Percentiles rank a stretch among this genome's conserved stretches.
phyloP scores from a whole-genome alignment of 2,888 invertebrate genomes.

The Melinaea marsaeus region DNA sequence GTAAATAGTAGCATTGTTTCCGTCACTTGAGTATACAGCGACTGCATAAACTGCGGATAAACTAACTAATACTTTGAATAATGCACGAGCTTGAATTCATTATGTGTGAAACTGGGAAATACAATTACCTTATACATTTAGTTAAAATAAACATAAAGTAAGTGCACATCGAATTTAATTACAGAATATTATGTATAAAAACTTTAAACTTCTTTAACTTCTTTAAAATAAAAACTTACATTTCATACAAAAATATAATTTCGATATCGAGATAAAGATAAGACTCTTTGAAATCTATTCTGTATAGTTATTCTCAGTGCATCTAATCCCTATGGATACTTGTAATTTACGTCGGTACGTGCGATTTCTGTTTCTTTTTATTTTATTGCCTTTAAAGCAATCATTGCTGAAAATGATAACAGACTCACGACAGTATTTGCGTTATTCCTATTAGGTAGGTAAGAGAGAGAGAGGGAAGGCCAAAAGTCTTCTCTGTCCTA shows the following conservation, averaged over 20 bases:
- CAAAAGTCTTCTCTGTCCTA: too few species aligned
- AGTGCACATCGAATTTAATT: too few species aligned
- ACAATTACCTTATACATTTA: neutral
- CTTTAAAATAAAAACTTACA: too few species aligned
- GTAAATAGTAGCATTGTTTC: neutral
- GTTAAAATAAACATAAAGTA: constrained; percentile 5
- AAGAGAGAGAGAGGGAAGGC: too few species aligned
- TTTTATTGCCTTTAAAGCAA: neutral
- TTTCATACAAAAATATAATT: too few species aligned
- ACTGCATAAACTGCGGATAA: neutral
- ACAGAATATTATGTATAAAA: too few species aligned
- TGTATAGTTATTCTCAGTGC: constrained; percentile 27
- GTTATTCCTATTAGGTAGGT: too few species aligned
- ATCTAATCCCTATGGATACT: constrained; percentile 17
- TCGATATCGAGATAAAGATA: too few species aligned
- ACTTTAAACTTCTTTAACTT: too few species aligned
- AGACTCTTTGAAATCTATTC: constrained; percentile 21
- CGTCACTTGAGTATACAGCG: constrained; percentile 1
- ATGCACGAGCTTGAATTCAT: neutral
- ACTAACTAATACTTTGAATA: neutral
- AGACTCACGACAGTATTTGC: too few species aligned
- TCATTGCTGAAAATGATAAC: too few species aligned
- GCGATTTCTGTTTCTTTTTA: constrained; percentile 21
- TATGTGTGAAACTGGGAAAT: neutral
- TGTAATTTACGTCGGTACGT: constrained; percentile 24